These are phyloP conservation scores for Heliconius charithonia DNA, from an alignment of 2,888 invertebrate species.

Conservation along the genomic window DNA sequence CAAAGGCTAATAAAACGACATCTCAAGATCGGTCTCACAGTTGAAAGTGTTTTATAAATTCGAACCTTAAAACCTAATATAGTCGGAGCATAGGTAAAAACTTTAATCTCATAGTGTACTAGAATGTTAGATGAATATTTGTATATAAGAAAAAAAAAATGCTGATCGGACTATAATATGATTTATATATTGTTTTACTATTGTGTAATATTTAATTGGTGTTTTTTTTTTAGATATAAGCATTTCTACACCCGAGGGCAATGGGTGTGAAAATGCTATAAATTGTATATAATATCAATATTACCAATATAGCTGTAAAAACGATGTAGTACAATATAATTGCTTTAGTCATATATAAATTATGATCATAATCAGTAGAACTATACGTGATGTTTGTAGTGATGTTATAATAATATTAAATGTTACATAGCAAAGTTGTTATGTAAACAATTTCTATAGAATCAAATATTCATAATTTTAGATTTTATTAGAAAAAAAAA, in stretches of 20 bases:
- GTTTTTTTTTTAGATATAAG: constrained; percentile 36
- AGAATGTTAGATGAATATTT: constrained; percentile 48
- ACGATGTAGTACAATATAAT: neutral
- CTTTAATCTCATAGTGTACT: constrained; percentile 44
- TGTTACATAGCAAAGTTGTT: neutral
- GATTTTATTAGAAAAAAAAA: neutral
- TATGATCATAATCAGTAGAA: neutral
- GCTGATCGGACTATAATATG: constrained; percentile 66
- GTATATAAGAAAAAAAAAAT: constrained; percentile 61
- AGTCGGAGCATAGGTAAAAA: constrained; percentile 38
- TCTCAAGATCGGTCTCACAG: too few species aligned
- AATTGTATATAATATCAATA: constrained; percentile 12
- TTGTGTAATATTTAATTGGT: constrained; percentile 12
- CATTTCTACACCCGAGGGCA: constrained; percentile 77
- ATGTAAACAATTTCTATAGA: neutral
- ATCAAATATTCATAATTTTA: neutral
- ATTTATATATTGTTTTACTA: constrained; percentile 18
- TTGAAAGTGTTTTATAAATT: too few species aligned
- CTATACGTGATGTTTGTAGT: constrained; percentile 18
- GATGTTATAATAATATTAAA: neutral
- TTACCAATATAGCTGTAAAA: neutral
- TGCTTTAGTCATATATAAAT: neutral
- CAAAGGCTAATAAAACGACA: too few species aligned
- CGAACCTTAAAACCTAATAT: neutral
- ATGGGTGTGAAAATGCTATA: constrained; percentile 72